phyloP scores from a whole-genome alignment of 1,140 invertebrate genomes.

The Asbolus verrucosus region DNA sequence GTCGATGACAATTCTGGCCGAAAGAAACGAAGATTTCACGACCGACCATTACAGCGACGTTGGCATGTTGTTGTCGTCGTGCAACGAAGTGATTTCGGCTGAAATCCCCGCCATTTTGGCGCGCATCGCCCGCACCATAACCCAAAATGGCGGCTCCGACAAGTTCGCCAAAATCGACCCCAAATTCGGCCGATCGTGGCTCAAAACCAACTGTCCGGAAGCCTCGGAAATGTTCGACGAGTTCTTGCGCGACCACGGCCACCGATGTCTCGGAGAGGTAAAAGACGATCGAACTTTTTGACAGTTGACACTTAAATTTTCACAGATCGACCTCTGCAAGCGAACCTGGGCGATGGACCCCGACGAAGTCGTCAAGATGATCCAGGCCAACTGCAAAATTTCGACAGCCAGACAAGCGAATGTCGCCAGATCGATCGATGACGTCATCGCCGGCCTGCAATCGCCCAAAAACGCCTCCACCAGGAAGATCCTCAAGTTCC shows the following conservation, averaged over 20 bases:
- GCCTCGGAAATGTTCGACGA: conserved; percentile 67
- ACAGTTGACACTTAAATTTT: no score
- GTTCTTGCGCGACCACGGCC: conserved; percentile 81
- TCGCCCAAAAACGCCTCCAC: conserved; percentile 67
- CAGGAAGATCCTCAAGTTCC: conserved; percentile 66
- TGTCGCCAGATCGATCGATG: conserved; percentile 55
- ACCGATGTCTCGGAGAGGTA: conserved; percentile 81
- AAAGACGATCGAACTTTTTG: background rate
- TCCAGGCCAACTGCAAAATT: conserved; percentile 69
- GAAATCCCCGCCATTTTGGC: conserved; percentile 72
- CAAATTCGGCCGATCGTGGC: conserved; percentile 70
- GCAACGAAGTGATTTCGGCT: conserved; percentile 75
- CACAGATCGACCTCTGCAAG: conserved; percentile 75
- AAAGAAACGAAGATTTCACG: conserved; percentile 70
- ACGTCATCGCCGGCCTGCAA: conserved; percentile 66
- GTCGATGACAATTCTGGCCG: conserved; percentile 68
- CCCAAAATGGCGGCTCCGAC: conserved; percentile 64
- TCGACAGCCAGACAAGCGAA: conserved; percentile 53
- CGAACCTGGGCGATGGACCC: conserved; percentile 77
- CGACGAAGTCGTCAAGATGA: conserved; percentile 70
- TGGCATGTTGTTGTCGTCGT: conserved; percentile 73
- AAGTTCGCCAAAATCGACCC: conserved; percentile 70
- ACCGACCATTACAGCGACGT: conserved; percentile 73
- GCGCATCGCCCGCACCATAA: conserved; percentile 69
- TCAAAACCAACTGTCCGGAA: conserved; percentile 68